phyloP scores from a whole-genome alignment of 53 echinoderm and acorn worm genomes.

The Patiria pectinifera region DNA sequence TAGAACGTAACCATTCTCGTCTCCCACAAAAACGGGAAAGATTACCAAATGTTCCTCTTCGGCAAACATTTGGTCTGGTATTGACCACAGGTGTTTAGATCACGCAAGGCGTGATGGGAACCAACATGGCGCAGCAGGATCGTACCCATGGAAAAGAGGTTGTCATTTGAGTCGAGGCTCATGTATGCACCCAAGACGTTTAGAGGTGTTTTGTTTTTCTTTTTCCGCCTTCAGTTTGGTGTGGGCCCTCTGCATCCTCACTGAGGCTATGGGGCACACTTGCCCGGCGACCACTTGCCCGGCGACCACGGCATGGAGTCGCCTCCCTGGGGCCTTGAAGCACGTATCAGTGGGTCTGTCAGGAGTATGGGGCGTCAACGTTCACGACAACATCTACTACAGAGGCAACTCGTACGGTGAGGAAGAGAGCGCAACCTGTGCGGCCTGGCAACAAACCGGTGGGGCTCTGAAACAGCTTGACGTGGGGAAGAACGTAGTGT shows the following conservation, averaged over 20 bases:
- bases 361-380: constrained; percentile 26
- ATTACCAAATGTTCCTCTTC: no score
- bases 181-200: no score
- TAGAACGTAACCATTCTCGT: no score
- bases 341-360: constrained; percentile 11
- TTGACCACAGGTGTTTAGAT: no score
- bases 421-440: neutral
- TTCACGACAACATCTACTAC: constrained; percentile 5
- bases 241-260: neutral
- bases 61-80: no score
- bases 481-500: constrained; percentile 10
- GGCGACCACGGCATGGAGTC: neutral
- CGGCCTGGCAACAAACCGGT: neutral
- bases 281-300: no score
- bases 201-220: no score
- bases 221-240: neutral
- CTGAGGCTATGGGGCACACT: neutral
- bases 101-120: no score
- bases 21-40: no score
- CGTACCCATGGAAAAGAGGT: no score
- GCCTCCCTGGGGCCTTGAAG: neutral
- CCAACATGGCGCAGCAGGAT: no score
- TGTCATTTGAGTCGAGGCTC: no score
- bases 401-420: neutral
- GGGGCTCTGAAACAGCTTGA: constrained; percentile 22